Conservation (phyloP, 2,113 vertebrate species). For the Protobothrops mucrosquamatus region DNA sequence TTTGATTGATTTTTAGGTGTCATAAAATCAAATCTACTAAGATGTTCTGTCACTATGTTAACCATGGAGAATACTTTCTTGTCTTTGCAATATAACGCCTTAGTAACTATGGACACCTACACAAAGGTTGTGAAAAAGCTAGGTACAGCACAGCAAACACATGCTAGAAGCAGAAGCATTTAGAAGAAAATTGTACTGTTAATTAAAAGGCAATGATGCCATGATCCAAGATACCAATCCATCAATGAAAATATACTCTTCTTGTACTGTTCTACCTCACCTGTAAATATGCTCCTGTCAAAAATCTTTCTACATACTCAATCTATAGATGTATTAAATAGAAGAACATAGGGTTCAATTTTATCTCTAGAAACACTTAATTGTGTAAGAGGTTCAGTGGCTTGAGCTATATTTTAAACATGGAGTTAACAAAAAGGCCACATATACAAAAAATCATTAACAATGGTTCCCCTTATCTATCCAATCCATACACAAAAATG, state of each 20-base stretch:
- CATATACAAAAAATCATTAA: neutral
- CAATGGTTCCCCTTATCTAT: neutral
- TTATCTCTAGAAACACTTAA: neutral
- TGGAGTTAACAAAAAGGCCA: neutral
- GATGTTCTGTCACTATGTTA: neutral
- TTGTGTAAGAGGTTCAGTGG: rapidly evolving
- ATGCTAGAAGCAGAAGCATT: neutral
- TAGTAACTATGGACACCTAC: neutral
- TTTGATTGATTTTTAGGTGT: constrained; percentile 15
- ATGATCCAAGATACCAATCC: neutral
- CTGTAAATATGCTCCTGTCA: neutral
- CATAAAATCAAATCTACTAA: constrained; percentile 29
- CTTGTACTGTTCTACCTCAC: neutral
- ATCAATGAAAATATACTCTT: neutral
- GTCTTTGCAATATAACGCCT: neutral
- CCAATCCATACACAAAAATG: neutral
- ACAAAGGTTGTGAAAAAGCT: neutral
- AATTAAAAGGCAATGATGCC: neutral
- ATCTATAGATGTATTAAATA: neutral
- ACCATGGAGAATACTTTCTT: neutral
- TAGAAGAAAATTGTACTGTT: neutral
- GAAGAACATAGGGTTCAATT: neutral
- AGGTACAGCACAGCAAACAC: neutral
- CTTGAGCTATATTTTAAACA: neutral
- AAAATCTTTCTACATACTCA: neutral